Conservation (phyloP, 2,797 vertebrate genomes). For the Chromobotia macracanthus region DNA sequence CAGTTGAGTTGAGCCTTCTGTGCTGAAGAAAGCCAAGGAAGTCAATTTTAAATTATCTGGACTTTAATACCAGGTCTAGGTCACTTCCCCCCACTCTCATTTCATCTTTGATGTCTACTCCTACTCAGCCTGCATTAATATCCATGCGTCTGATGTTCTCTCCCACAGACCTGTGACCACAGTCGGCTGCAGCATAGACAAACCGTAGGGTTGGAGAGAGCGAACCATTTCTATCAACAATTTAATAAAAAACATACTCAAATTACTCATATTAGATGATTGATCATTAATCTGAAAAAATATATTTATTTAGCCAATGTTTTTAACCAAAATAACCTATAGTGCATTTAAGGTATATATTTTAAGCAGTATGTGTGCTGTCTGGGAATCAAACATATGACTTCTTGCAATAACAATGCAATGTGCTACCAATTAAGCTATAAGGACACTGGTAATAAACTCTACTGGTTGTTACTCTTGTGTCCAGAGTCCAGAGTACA, state of each 20-base stretch:
- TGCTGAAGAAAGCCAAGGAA: conserved; percentile 5
- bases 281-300: conserved; percentile 8
- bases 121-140: conserved; percentile 39
- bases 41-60: conserved; percentile 42
- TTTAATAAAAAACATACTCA: background rate
- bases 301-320: too few species aligned
- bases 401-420: too few species aligned
- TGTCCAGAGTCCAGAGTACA: background rate
- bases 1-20: conserved; percentile 26
- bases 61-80: conserved; percentile 32
- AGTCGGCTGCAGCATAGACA: conserved; percentile 22
- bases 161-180: conserved; percentile 33
- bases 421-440: too few species aligned
- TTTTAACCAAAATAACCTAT: too few species aligned
- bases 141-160: conserved; percentile 47
- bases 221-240: conserved; percentile 2
- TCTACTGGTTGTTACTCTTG: too few species aligned
- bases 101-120: conserved; percentile 46
- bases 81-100: conserved; percentile 26
- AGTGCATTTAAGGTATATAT: too few species aligned
- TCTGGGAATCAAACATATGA: too few species aligned
- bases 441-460: too few species aligned
- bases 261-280: background rate
- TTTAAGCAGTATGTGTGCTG: too few species aligned
- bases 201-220: conserved; percentile 12